Conservation (phyloP, 2,888 invertebrate genomes). For the Antitype chi region DNA sequence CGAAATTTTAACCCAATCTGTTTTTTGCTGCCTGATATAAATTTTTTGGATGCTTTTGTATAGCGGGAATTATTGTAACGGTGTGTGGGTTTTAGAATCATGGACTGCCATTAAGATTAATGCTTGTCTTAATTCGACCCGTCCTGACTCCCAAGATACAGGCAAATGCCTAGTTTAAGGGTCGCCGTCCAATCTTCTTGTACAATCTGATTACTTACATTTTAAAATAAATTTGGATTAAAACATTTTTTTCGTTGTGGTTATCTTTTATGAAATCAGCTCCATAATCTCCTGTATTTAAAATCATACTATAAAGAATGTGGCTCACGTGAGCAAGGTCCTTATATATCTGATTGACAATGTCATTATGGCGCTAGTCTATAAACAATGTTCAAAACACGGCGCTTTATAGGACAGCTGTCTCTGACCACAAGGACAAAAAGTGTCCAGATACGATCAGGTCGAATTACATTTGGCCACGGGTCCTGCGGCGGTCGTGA, state of each 20-base stretch:
- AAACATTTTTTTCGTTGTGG: neutral
- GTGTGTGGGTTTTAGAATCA: constrained; percentile 21
- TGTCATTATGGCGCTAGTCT: constrained; percentile 75
- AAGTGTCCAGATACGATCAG: constrained; percentile 88
- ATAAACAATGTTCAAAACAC: constrained; percentile 84
- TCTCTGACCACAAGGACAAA: constrained; percentile 88
- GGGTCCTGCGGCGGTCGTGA: constrained; percentile 75
- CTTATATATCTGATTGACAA: constrained; percentile 68
- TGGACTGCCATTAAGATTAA: constrained; percentile 18
- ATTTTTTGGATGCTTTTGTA: constrained; percentile 4
- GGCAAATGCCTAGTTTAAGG: neutral
- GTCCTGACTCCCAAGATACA: neutral
- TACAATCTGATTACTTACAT: too few species aligned
- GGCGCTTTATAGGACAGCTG: constrained; percentile 86
- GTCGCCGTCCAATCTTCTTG: neutral
- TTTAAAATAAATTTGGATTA: too few species aligned
- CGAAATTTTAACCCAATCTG: constrained; percentile 51
- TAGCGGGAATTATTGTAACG: neutral
- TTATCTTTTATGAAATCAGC: constrained; percentile 15
- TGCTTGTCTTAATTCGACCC: neutral
- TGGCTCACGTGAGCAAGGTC: constrained; percentile 49
- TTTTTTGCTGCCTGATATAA: constrained; percentile 47
- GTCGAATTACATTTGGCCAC: constrained; percentile 88
- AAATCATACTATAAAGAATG: constrained; percentile 46
- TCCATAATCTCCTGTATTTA: constrained; percentile 29